Percentiles rank a stretch among this genome's conserved stretches.
phyloP scores from a whole-genome alignment of 1,140 invertebrate genomes.

The Lineus longissimus region DNA sequence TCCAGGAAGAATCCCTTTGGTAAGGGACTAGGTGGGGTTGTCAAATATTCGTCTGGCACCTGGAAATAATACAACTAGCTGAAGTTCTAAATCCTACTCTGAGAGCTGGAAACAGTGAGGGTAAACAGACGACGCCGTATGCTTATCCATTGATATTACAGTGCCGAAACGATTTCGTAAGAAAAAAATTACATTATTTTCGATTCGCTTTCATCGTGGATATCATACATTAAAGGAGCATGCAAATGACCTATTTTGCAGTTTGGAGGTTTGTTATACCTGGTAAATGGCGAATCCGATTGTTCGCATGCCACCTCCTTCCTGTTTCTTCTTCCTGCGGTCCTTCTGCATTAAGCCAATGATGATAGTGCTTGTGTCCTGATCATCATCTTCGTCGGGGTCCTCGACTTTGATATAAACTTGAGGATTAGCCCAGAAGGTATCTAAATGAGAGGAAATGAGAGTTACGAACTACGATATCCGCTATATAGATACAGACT shows the following conservation, averaged over 20 bases:
- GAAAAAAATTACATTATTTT: too few species aligned
- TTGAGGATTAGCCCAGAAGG: slow-evolving; percentile 95
- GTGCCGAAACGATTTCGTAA: too few species aligned
- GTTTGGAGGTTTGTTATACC: too few species aligned
- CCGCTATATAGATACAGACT: not conserved
- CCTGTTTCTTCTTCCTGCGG: slow-evolving; percentile 79
- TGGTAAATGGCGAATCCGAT: slow-evolving; percentile 95
- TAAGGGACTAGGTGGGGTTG: slow-evolving; percentile 65
- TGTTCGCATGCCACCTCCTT: slow-evolving; percentile 91
- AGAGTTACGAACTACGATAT: too few species aligned
- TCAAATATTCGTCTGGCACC: slow-evolving; percentile 61
- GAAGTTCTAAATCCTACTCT: slow-evolving; percentile 16
- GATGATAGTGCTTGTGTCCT: slow-evolving; percentile 85
- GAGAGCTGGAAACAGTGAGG: too few species aligned
- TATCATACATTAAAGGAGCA: too few species aligned
- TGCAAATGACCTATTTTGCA: too few species aligned
- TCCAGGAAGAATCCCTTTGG: slow-evolving; percentile 93
- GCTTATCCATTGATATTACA: too few species aligned
- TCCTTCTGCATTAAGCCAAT: slow-evolving; percentile 82
- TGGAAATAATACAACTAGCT: slow-evolving; percentile 8
- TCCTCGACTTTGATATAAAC: slow-evolving; percentile 84
- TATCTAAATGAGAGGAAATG: slow-evolving; percentile 61
- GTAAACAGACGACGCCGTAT: too few species aligned
- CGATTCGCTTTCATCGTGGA: too few species aligned
- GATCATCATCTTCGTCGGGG: slow-evolving; percentile 85